Conservation (phyloP, 1,140 invertebrate genomes). For the Goniozus legneri region DNA sequence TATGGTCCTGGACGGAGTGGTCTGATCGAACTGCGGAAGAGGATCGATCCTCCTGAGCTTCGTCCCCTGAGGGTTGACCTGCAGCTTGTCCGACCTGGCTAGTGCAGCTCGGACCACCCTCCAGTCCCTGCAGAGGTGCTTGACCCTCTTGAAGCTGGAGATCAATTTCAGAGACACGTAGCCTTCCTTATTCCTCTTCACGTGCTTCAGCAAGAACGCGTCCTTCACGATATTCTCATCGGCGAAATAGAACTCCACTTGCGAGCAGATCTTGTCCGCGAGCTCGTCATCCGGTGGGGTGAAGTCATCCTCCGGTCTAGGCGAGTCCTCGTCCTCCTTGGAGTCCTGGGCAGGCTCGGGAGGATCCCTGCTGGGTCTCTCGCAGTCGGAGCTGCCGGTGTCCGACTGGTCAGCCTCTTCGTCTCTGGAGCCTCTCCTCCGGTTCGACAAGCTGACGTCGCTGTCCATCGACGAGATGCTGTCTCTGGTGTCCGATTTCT, state of each 20-base stretch:
- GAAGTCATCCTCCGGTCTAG: constrained; percentile 30
- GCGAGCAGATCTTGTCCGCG: constrained; percentile 72
- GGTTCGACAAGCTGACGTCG: constrained; percentile 59
- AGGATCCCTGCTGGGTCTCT: constrained; percentile 37
- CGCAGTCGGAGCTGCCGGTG: constrained; percentile 63
- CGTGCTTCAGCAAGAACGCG: constrained; percentile 91
- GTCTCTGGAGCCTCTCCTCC: constrained; percentile 47
- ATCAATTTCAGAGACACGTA: constrained; percentile 92
- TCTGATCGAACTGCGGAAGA: constrained; percentile 86
- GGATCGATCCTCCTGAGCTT: constrained; percentile 84
- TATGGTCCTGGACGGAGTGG: constrained; percentile 83
- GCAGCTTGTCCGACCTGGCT: constrained; percentile 72
- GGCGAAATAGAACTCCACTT: constrained; percentile 92
- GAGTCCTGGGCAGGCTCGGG: constrained; percentile 20
- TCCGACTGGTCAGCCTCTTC: constrained; percentile 66
- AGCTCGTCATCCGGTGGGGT: constrained; percentile 66
- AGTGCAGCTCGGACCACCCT: constrained; percentile 83
- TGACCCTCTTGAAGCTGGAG: constrained; percentile 89
- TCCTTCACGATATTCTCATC: constrained; percentile 93
- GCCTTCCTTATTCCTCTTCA: constrained; percentile 89
- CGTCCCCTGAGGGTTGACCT: constrained; percentile 87
- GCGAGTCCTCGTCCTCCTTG: not conserved
- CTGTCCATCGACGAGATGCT: constrained; percentile 65
- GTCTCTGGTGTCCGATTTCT: constrained; percentile 59
- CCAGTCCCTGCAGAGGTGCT: constrained; percentile 91